Evolutionary conservation across 2,797 vertebrate genomes (phyloP).

Genomic region (Pantherophis alleghaniensis): DNA sequence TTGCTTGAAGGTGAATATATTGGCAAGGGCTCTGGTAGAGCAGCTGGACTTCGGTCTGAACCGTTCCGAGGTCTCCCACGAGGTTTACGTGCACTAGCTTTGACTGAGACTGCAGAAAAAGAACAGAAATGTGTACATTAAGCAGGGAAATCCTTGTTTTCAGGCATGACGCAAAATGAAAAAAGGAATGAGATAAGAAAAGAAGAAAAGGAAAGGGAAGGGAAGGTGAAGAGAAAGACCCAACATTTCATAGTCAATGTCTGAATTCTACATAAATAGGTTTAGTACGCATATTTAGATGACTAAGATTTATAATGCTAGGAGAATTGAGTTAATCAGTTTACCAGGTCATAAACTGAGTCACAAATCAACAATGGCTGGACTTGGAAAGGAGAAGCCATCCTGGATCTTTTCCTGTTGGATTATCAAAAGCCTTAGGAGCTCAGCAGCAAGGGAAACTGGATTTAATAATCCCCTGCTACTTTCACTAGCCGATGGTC

Average conservation of each 20-base stretch:
- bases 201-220: background rate
- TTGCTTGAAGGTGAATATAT: slow-evolving; percentile 77
- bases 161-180: background rate
- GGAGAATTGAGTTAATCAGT: background rate
- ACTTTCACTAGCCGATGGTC: background rate
- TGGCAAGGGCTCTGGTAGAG: slow-evolving; percentile 75
- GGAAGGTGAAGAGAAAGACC: background rate
- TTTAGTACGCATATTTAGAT: background rate
- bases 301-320: background rate
- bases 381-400: background rate
- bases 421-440: background rate
- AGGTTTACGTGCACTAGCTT: slow-evolving; percentile 88
- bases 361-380: background rate
- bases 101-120: slow-evolving; percentile 69
- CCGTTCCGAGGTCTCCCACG: slow-evolving; percentile 89
- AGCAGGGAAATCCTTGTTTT: background rate
- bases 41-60: slow-evolving; percentile 79
- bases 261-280: background rate
- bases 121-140: slow-evolving; percentile 56
- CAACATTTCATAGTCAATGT: background rate
- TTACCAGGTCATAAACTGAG: background rate
- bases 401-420: background rate
- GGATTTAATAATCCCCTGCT: background rate
- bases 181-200: background rate
- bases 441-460: background rate